Percentiles rank a stretch among this genome's conserved stretches.
phyloP scores from a whole-genome alignment of 2,113 vertebrate species.

The Notarius quadriscutis region DNA sequence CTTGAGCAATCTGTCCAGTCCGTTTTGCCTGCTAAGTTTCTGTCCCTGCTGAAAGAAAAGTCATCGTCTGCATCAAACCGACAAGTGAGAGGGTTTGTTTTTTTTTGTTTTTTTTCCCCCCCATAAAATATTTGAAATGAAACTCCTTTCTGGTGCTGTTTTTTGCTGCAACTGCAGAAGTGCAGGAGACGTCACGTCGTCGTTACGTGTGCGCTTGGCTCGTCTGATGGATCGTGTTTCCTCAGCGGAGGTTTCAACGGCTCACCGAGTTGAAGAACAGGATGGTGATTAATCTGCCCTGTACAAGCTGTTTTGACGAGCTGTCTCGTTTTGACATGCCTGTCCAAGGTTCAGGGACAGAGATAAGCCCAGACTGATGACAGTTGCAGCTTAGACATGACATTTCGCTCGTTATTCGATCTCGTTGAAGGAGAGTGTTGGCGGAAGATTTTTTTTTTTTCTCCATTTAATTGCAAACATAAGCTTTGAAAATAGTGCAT shows the following conservation, averaged over 20 bases:
- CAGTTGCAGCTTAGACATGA: neutral
- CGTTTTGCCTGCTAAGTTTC: neutral
- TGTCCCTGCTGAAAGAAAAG: too few relatives aligned
- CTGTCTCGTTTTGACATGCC: neutral
- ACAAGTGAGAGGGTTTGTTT: too few relatives aligned
- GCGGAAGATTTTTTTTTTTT: neutral
- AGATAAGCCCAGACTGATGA: slow-evolving; percentile 6
- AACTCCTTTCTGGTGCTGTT: neutral
- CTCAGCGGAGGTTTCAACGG: neutral
- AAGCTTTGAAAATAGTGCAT: neutral
- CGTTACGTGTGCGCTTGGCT: too few relatives aligned
- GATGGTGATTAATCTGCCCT: slow-evolving; percentile 5
- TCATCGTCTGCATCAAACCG: too few relatives aligned
- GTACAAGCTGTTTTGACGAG: neutral
- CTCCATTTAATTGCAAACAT: neutral
- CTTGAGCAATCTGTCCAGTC: neutral
- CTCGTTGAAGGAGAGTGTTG: neutral
- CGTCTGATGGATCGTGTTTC: neutral
- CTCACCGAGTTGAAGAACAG: slow-evolving; percentile 22
- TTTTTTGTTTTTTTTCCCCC: too few relatives aligned
- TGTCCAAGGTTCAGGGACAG: slow-evolving; percentile 2
- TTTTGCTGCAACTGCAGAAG: neutral
- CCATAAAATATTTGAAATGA: neutral
- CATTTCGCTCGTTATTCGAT: neutral
- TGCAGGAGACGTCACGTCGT: neutral